Percentiles rank a stretch among this genome's conserved stretches.
Conservation (phyloP, 2,113 vertebrate species). For the Malurus cyaneus region DNA sequence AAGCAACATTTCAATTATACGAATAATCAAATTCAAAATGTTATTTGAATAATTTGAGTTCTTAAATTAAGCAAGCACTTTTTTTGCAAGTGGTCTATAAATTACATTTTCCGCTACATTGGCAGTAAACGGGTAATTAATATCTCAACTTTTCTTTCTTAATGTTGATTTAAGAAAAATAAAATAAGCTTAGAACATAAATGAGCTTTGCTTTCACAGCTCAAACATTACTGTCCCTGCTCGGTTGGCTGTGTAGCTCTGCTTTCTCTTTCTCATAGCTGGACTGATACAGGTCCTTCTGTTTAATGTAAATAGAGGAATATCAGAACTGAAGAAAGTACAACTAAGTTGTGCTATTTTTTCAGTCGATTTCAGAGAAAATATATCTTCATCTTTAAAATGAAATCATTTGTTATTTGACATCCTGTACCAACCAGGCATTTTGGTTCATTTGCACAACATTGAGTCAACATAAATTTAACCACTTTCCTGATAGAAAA, state of each 20-base stretch:
- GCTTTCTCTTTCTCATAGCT: neutral
- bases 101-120: slow-evolving; percentile 99
- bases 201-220: slow-evolving; percentile 64
- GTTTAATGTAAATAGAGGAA: neutral
- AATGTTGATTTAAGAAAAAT: slow-evolving; percentile 85
- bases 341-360: neutral
- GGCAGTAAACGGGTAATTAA: slow-evolving; percentile 96
- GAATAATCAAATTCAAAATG: slow-evolving; percentile 90
- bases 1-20: slow-evolving; percentile 83
- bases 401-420: neutral
- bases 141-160: slow-evolving; percentile 89
- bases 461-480: neutral
- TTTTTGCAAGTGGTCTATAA: slow-evolving; percentile 87
- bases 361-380: neutral
- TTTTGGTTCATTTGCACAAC: neutral
- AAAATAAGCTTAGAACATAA: slow-evolving; percentile 76
- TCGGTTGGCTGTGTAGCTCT: slow-evolving; percentile 15
- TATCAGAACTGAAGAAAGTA: neutral
- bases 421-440: neutral
- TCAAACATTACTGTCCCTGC: slow-evolving; percentile 52
- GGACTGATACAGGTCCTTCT: neutral
- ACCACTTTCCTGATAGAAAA: neutral
- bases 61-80: slow-evolving; percentile 87
- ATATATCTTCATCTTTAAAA: neutral
- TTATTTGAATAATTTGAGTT: slow-evolving; percentile 90